Base-by-base conservation (phyloP, 2,113 vertebrate species). In the Pholis gunnellus region DNA sequence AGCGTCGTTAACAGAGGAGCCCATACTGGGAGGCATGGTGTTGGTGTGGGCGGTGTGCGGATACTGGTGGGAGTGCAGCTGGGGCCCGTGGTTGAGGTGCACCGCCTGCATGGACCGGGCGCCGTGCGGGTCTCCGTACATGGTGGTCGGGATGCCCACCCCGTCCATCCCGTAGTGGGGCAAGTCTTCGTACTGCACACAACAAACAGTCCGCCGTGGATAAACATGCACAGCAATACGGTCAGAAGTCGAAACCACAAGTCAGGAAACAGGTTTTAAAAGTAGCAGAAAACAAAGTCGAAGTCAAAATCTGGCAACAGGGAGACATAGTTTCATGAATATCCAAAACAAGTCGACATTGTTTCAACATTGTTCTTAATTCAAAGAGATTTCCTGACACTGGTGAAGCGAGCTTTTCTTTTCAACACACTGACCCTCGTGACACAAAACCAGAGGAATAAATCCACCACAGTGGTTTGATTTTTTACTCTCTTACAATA, bases 121-220 rank as follows among this genome's bases (percentile, higher is more conserved):
- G 75, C 96, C 97, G 92, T 99, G 98, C 89, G 97, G 98, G 95
- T 99, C 98, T 95, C 97, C 97, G 93, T 99, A 99, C 97, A 99
- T 99, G 92, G 97, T 97, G 95, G 96, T 97, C 84, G 98, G 97
- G 94, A 99, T 97, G 91, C 98, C 98, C 95, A 99, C 98, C 93
- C 97, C 97, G 91, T 99, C 98, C 98, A 99, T 98, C 92, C 97
- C 97, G 95, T 99, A 99, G 95, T 99, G 98, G 96, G 97, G 97
- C 91, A 99, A 95, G 92, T 99, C 98, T 96, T 99, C 98, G 97
- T 99, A 99, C 98, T 99, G 97, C 91, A 94, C 93, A 93, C 93
- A 93, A 94, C 85, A 96, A 88, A 96, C 78, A 94, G 50, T 8
- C 7, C 77, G 75, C 76, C 57, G 79, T 85, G 59, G 87, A 78